phyloP scores from a whole-genome alignment of 2,888 invertebrate genomes.

The Trilocha varians region DNA sequence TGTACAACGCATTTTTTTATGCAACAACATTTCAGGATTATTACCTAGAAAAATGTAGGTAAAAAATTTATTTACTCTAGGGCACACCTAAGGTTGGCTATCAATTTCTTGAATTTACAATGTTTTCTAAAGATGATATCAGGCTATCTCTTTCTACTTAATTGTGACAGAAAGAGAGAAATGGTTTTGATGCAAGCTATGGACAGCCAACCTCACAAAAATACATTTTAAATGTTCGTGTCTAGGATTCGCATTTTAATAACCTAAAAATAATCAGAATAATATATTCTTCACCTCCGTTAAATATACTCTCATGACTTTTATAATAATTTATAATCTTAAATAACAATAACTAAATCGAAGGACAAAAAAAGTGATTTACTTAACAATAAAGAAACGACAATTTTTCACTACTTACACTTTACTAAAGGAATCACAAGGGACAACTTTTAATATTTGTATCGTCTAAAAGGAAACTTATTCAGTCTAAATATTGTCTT shows the following conservation, averaged over 20 bases:
- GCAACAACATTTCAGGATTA: constrained; percentile 47
- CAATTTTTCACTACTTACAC: constrained; percentile 29
- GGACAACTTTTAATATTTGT: constrained; percentile 24
- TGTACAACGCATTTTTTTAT: constrained; percentile 1
- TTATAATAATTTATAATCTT: constrained; percentile 54
- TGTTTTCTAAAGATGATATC: not conserved
- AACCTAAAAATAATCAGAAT: constrained; percentile 1
- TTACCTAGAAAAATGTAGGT: constrained; percentile 58
- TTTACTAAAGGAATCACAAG: constrained; percentile 45
- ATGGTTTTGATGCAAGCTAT: not conserved
- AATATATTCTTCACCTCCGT: constrained; percentile 2
- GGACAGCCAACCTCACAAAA: not conserved
- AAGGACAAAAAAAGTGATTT: constrained; percentile 29
- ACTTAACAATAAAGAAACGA: constrained; percentile 30
- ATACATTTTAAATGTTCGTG: not conserved
- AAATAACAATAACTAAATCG: constrained; percentile 40
- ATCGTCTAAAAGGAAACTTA: constrained; percentile 52
- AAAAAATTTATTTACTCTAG: constrained; percentile 48
- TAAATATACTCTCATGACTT: constrained; percentile 33
- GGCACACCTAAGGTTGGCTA: not conserved
- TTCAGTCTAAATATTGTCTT: constrained; percentile 70
- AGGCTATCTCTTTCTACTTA: not conserved
- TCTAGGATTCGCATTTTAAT: not conserved
- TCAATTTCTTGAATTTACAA: too few species aligned
- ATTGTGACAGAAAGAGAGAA: not conserved